Conservation (phyloP, 2,888 invertebrate genomes). For the Byasa hedistus region DNA sequence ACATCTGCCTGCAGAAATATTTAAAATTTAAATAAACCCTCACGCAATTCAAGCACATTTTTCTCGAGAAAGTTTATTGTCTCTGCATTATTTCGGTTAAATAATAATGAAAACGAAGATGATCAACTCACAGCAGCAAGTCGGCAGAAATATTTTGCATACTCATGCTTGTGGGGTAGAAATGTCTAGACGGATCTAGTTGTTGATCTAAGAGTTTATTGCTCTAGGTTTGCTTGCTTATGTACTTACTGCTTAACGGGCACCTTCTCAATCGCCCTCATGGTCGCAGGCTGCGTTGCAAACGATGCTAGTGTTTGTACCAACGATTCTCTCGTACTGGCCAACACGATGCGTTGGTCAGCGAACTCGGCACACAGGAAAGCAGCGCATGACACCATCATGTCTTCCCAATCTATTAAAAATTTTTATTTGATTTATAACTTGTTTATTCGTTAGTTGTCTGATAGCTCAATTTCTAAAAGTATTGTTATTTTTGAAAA, state of each 20-base stretch:
- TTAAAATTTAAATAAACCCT: not conserved
- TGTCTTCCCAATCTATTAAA: constrained; percentile 79
- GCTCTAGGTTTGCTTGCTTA: not conserved
- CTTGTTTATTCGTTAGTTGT: not conserved
- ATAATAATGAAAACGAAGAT: not conserved
- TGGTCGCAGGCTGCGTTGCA: constrained; percentile 85
- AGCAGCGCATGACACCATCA: constrained; percentile 82
- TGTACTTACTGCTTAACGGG: constrained; percentile 78
- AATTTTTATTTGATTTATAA: not conserved
- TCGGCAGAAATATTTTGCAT: too few relatives aligned
- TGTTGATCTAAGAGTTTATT: not conserved
- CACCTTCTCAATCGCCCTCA: constrained; percentile 85
- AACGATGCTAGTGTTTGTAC: constrained; percentile 88
- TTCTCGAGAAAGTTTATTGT: too few relatives aligned
- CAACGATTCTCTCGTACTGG: constrained; percentile 87
- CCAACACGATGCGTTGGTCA: constrained; percentile 86
- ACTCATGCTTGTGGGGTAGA: too few relatives aligned
- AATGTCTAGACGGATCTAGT: not conserved
- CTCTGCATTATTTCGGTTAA: too few relatives aligned
- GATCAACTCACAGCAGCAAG: not conserved
- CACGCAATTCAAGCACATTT: not conserved
- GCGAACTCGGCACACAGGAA: constrained; percentile 88
- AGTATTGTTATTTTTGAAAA: too few relatives aligned
- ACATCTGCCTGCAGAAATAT: constrained; percentile 69
- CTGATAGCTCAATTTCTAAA: not conserved